Evolutionary conservation across 2,113 vertebrate genomes (phyloP), one percentile per base, ranked within the genome.

Genomic region (Hemibagrus wyckioides): DNA sequence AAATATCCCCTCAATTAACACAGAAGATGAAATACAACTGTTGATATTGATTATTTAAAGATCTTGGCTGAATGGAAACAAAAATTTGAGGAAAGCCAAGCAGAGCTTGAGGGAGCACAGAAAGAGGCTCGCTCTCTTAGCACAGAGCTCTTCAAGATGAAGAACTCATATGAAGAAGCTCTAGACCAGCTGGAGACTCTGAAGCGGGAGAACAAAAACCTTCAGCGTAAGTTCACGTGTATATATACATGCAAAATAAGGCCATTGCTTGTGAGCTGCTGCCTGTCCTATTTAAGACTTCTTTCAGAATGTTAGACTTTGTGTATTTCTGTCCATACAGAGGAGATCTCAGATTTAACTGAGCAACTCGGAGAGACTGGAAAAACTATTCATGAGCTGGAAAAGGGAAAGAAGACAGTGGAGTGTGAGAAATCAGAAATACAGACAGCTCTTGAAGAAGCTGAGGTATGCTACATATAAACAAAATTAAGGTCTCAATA

Each of bases 141-240:
- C 71, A 96, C 96, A 23, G 96, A 97, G 85, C 92, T 96, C 88
- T 97, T 97, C 84, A 97, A 97, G 89, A 90, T 97, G 94, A 98
- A 96, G 87, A 97, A 96, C 3, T 95, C 96, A 44, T 97, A 96
- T 6, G 96, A 97, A 90, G 96, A 97, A 91, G 87, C 94, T 88
- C 90, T 97, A 81, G 96, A 97, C 82, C 96, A 97, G 0, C 93
- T 98, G 5, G 96, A 97, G 91, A 96, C 96, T 0, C 73, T 96
- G 84, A 97, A 96, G 92, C 91, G 97, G 93, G 94, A 99, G 89
- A 95, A 95, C 92, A 95, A 95, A 48, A 95, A 94, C 39, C 92
- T 95, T 48, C 95, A 95, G 88, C 94, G 95, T 95, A 93, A n/a
- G 92, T 77, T 28, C 50, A 56, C 33, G n/a, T n/a, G 59, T n/a